A percentile compares a stretch with the other conserved stretches of the same genome.
phyloP scores from a whole-genome alignment of 2,113 vertebrate species.

The Arizona elegans region DNA sequence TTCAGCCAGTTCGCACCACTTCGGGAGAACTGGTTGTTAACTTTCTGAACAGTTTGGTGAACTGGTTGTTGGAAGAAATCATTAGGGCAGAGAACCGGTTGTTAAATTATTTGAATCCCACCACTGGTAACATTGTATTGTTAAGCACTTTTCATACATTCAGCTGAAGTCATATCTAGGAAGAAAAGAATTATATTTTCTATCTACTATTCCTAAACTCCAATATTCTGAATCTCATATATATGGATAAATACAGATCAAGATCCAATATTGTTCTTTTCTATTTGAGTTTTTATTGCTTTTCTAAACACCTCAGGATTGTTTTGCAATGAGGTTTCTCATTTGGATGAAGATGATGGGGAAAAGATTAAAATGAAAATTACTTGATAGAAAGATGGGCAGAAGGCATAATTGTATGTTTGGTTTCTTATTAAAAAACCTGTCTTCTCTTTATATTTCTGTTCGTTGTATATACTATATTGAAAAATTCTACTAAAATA shows the following conservation, averaged over 20 bases:
- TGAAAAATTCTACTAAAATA: background rate
- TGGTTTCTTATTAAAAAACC: background rate
- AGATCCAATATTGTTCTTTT: background rate
- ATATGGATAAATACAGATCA: background rate
- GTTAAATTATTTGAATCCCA: no score
- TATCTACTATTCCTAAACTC: background rate
- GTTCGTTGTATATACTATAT: background rate
- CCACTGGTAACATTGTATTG: background rate
- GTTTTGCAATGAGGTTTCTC: background rate
- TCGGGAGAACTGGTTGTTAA: no score
- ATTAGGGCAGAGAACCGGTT: no score
- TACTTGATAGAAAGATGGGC: background rate
- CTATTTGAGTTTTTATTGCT: background rate
- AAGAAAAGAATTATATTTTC: no score
- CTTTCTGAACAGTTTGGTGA: no score
- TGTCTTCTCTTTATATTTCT: background rate
- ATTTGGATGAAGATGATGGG: background rate
- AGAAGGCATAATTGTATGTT: background rate
- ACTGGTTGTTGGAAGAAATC: no score
- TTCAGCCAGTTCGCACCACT: no score
- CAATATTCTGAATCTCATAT: background rate
- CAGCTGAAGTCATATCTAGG: background rate
- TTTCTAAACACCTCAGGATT: background rate
- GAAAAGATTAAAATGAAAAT: background rate
- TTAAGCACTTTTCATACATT: background rate